Base-by-base conservation (phyloP, 92 coral and sea anemone genomes). In the Paramuricea clavata region DNA sequence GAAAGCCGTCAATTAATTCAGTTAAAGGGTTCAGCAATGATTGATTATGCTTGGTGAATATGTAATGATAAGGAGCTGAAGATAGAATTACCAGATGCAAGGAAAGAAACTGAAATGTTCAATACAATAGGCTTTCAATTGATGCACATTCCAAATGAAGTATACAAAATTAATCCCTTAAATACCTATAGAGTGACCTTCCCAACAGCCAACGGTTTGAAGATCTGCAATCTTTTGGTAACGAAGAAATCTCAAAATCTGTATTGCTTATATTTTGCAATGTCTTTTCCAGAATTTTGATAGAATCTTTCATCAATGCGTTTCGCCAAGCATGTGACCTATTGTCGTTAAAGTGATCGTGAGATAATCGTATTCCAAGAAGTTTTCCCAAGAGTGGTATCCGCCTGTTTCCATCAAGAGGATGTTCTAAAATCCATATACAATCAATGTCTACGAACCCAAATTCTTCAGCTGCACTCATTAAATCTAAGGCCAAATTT, bases 151-250 rank as follows among this genome's bases (percentile, higher is more conserved):
- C n/a, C n/a, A n/a, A n/a, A n/a, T n/a, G n/a, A n/a, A n/a, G n/a
- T n/a, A n/a, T n/a, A n/a, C n/a, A n/a, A n/a, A n/a, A 7, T 15
- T 33, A 31, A 13, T 30, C 9, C 19, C 15, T 12, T 30, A 70
- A 2, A 1, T 76, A 76, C 82, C 47, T 76, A 22, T 76, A 54
- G 25, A 76, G 49, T n/a, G 64, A 76, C 23, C n/a, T 52, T 76
- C 69, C 82, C 47, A 56, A 54, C 27, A n/a, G 34, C 69, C 65
- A 50, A 30, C 27, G 82, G 23, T 32, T 52, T 0, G 68, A 0
- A 19, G 82, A 54, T 5, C 0, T 76, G 69, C 82, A 76, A 50
- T 30, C 39, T 23, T 49, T 76, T 12, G 1, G 44, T 5, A 34
- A 32, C 12, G 36, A 12, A 6, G 27, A 30, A 1, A 49, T 23